Evolutionary conservation across 1,140 invertebrate species (phyloP).

Genomic region (Drosophila nannoptera): DNA sequence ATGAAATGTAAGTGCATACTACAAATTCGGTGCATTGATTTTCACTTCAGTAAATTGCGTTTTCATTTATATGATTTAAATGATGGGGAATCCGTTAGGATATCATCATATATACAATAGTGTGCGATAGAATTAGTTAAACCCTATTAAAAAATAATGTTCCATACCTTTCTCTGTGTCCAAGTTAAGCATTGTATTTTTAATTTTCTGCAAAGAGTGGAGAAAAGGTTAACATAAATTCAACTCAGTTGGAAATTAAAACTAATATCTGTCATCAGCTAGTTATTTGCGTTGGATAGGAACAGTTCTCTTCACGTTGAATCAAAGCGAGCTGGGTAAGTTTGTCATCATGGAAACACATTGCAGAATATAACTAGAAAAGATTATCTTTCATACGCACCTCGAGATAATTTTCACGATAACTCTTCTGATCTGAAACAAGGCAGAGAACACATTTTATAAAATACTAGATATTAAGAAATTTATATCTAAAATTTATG

Average conservation of each 20-base stretch:
- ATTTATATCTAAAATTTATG: no score
- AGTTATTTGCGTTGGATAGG: conserved; percentile 59
- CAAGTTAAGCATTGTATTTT: neutral
- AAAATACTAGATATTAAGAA: no score
- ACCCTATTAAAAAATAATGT: no score
- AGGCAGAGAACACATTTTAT: no score
- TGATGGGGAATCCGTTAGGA: conserved; percentile 22
- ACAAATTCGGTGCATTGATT: neutral
- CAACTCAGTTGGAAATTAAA: neutral
- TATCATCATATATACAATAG: conserved; percentile 1
- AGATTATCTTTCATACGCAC: neutral
- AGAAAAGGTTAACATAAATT: neutral
- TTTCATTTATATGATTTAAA: neutral
- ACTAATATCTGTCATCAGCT: conserved; percentile 28
- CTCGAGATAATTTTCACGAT: neutral
- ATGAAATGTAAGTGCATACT: no score
- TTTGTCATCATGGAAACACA: conserved; percentile 50
- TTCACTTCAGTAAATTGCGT: neutral
- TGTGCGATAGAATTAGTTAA: neutral
- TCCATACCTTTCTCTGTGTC: neutral
- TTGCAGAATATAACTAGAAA: neutral
- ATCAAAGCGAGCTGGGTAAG: conserved; percentile 74
- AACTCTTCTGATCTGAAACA: no score
- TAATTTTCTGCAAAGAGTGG: neutral
- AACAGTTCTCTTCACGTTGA: conserved; percentile 65